Percentiles rank a stretch among this genome's conserved stretches.
These are phyloP conservation scores for Lithodes maja DNA, from an alignment of 2,888 invertebrate species.

Conservation along the genomic window DNA sequence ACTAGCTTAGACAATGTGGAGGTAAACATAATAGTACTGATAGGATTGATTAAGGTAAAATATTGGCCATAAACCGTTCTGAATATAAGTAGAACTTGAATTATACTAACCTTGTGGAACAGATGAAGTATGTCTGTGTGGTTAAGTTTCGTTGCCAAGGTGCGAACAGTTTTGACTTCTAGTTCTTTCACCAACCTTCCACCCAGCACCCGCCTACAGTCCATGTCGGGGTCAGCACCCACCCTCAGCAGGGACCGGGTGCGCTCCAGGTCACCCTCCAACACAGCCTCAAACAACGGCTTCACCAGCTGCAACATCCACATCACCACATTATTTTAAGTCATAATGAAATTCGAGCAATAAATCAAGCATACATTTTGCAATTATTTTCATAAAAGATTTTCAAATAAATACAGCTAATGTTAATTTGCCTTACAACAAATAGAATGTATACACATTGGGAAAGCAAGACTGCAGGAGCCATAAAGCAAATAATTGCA, in stretches of 20 bases:
- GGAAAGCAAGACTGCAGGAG: too few relatives aligned
- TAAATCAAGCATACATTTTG: neutral
- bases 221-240: slow-evolving; percentile 49
- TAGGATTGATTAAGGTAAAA: too few relatives aligned
- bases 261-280: neutral
- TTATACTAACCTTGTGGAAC: slow-evolving; percentile 11
- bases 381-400: too few relatives aligned
- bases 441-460: too few relatives aligned
- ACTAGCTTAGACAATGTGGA: too few relatives aligned
- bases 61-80: too few relatives aligned
- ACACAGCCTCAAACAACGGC: slow-evolving; percentile 36
- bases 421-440: too few relatives aligned
- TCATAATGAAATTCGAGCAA: neutral
- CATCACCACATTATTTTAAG: neutral
- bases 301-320: neutral
- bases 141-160: slow-evolving; percentile 17
- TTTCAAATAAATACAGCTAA: too few relatives aligned
- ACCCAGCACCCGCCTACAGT: neutral
- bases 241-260: slow-evolving; percentile 16
- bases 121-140: neutral
- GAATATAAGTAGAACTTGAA: too few relatives aligned
- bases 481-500: too few relatives aligned
- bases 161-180: slow-evolving; percentile 15
- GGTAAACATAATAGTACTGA: too few relatives aligned
- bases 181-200: slow-evolving; percentile 31